Conservation (phyloP, 2,797 vertebrate genomes). For the Syngnathus rostellatus region DNA sequence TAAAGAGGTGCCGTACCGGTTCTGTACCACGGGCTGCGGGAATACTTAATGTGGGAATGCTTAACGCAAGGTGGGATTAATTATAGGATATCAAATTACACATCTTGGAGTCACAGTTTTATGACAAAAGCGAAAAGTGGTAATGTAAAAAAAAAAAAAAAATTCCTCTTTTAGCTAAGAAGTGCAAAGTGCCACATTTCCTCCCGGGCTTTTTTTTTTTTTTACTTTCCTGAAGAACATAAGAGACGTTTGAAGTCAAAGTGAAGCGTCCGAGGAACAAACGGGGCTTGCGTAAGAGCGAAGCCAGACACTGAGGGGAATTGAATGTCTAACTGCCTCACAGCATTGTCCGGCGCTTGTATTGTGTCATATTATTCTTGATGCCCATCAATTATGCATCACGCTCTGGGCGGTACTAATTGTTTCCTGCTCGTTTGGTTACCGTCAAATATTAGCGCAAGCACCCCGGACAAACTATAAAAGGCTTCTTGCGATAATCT, state of each 20-base stretch:
- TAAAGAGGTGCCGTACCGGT: constrained; percentile 19
- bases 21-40: constrained; percentile 17
- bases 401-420: background rate
- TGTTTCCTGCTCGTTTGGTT: background rate
- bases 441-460: background rate
- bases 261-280: background rate
- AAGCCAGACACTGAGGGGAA: background rate
- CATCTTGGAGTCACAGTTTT: constrained; percentile 5
- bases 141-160: constrained; percentile 4
- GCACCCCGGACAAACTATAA: background rate
- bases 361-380: constrained; percentile 6
- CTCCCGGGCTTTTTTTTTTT: background rate
- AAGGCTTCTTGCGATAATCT: too few relatives aligned
- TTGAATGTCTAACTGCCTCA: background rate
- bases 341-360: background rate
- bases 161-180: background rate
- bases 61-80: constrained; percentile 29
- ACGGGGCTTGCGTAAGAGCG: background rate
- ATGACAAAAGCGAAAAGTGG: background rate
- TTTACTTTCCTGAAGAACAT: background rate
- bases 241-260: background rate
- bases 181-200: constrained; percentile 2
- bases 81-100: constrained; percentile 13
- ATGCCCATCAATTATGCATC: constrained; percentile 1
- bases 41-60: constrained; percentile 18